Conservation (phyloP, 2,113 vertebrate species). For the Hiodon alosoides region DNA sequence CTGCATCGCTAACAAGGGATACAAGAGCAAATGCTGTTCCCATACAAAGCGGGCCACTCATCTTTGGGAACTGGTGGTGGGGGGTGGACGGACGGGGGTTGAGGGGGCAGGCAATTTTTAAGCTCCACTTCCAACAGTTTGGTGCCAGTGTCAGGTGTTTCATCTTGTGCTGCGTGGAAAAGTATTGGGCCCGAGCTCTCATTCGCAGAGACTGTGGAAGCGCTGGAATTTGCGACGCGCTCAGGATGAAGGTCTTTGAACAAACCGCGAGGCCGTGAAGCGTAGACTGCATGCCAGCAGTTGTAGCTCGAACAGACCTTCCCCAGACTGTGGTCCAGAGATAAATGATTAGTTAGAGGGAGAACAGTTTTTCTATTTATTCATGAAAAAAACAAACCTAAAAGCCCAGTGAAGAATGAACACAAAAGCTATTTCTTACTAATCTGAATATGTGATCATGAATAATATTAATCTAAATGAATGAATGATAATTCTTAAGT, state of each 20-base stretch:
- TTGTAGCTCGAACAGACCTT: no score
- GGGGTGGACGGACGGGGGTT: not conserved
- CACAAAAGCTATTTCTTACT: not conserved
- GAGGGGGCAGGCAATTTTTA: not conserved
- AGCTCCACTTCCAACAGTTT: not conserved
- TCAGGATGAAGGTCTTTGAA: no score
- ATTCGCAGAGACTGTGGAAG: not conserved
- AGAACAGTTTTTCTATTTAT: not conserved
- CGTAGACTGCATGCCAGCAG: no score
- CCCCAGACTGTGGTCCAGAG: no score
- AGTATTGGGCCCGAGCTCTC: no score
- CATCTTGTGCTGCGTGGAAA: no score
- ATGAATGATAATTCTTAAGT: not conserved
- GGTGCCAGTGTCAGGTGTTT: not conserved
- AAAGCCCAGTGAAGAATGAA: not conserved
- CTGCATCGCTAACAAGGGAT: slow-evolving; percentile 60
- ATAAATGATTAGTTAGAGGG: not conserved
- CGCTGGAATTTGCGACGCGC: no score
- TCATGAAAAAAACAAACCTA: not conserved
- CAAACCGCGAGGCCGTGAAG: no score
- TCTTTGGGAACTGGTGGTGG: not conserved
- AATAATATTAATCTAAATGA: not conserved
- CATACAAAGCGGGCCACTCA: not conserved
- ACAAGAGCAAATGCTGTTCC: not conserved
- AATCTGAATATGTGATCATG: not conserved